Evolutionary conservation across 2,888 invertebrate genomes (phyloP), one percentile per base, ranked within the genome.

Genomic region (Pyrocoelia pectoralis): DNA sequence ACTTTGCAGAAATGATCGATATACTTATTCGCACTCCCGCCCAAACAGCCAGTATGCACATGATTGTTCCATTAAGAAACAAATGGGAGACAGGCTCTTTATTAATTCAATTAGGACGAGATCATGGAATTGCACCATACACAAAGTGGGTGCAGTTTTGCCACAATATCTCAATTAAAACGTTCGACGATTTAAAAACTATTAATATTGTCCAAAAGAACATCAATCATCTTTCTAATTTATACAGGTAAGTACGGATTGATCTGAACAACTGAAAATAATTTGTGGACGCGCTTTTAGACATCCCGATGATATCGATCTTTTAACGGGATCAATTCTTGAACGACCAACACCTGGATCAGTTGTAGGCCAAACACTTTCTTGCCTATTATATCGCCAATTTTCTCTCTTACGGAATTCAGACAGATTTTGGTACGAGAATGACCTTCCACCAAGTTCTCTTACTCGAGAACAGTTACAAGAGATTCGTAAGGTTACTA

Each of bases 351-450:
- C 86, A 0, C 87, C 89, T 0, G 95, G 95, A 2, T 91, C 93
- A 0, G 86, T 94, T 0, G 89, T 97, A 2, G 97, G 97, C 1
- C 91, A 93, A 0, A 96, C 96, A 0, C 88, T 96, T 54, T 90
- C 91, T n/a, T 97, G 97, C 74, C 84, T 97, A 5, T 77, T 97
- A 8, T 91, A 90, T 18, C 80, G 89, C 56, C 97, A 97, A 79
- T 95, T 97, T 78, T 87, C 88, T 38, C 88, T 90, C 68, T 82
- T 95, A 4, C 89, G 94, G 73, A 89, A 90, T 73, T 93, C 95
- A 56, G 97, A 97, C 83, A 85, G 97, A 66, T 97, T 95, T 79
- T 97, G 96, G 95, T 97, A 95, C 76, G 97, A 97, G 80, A 96
- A 96, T 77, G 95, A 96, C 76, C 85, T 95, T 48, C 95, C 95